phyloP scores from a whole-genome alignment of 2,888 invertebrate genomes.

The Sinhomidia bicolor region DNA sequence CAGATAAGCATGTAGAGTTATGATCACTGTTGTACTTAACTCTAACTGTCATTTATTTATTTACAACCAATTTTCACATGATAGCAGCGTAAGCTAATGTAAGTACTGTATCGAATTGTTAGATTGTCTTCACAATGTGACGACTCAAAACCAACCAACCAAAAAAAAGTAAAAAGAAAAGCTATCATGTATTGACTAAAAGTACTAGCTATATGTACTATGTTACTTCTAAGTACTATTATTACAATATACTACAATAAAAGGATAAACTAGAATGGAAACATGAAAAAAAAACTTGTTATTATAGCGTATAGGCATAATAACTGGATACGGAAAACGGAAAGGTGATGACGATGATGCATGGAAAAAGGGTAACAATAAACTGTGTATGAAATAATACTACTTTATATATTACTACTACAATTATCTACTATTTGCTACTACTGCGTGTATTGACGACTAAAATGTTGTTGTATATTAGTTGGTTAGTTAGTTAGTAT shows the following conservation, averaged over 20 bases:
- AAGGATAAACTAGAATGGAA: not conserved
- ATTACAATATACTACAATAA: not conserved
- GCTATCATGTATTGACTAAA: not conserved
- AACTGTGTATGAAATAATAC: not conserved
- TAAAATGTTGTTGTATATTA: no score
- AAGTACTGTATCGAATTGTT: not conserved
- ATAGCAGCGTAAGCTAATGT: not conserved
- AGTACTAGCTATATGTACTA: not conserved
- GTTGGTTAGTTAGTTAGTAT: no score
- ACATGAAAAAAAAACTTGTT: no score
- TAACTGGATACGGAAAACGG: not conserved
- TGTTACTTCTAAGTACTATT: not conserved
- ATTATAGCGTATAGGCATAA: no score
- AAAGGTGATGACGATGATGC: not conserved
- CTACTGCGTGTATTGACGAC: no score
- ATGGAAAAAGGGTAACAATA: conserved; percentile 18
- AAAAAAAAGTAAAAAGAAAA: not conserved
- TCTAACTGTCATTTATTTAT: not conserved
- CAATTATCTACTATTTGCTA: no score
- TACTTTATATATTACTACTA: not conserved
- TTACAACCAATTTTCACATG: not conserved
- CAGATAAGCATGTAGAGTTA: not conserved
- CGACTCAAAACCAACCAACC: not conserved
- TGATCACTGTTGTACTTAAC: not conserved
- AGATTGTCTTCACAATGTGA: not conserved